Percentiles rank a stretch among this genome's conserved stretches.
Evolutionary conservation across 2,888 invertebrate genomes (phyloP).

Genomic region (Halictus ligatus): DNA sequence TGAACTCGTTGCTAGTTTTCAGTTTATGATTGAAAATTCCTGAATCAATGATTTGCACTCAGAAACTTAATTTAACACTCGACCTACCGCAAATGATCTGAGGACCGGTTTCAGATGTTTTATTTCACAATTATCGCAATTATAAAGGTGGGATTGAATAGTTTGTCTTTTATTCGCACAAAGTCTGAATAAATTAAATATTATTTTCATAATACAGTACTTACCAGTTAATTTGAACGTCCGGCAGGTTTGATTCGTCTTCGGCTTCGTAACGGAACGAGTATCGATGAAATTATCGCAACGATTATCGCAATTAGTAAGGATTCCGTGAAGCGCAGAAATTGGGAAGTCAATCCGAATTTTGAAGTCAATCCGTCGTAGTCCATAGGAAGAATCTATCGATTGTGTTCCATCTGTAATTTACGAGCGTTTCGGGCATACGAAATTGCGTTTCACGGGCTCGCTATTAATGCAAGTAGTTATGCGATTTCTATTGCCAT

Average conservation of each 20-base stretch:
- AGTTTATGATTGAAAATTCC: too few species aligned
- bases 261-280: neutral
- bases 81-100: too few species aligned
- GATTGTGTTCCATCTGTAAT: constrained; percentile 30
- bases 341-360: neutral
- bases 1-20: too few species aligned
- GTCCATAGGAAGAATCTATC: constrained; percentile 15
- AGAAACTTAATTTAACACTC: too few species aligned
- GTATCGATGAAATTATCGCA: neutral
- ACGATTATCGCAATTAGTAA: neutral
- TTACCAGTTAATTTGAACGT: too few species aligned
- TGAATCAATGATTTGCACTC: too few species aligned
- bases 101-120: too few species aligned
- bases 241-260: neutral
- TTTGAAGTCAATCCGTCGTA: neutral
- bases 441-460: constrained; percentile 46
- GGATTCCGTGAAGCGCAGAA: neutral
- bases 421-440: constrained; percentile 45
- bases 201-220: too few species aligned
- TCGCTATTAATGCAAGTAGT: constrained; percentile 41
- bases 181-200: too few species aligned
- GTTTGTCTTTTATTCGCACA: too few species aligned
- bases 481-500: constrained; percentile 64
- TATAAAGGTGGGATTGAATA: too few species aligned
- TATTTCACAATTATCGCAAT: too few species aligned